These are phyloP conservation scores for Chrysoperla carnea DNA, from an alignment of 1,140 invertebrate species.

Conservation along the genomic window DNA sequence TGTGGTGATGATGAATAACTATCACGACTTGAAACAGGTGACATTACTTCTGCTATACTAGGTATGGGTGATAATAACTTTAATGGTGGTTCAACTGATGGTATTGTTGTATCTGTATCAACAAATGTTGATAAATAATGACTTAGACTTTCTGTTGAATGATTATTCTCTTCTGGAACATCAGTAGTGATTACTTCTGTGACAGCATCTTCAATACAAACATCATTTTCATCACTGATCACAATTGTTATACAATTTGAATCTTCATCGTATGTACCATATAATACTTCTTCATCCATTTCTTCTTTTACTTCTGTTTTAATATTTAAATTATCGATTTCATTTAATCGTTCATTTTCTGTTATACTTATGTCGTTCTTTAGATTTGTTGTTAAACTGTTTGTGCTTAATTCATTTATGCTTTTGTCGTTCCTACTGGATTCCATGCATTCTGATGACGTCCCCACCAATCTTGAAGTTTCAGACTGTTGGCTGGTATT, in stretches of 20 bases:
- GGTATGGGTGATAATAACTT: not conserved
- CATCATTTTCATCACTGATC: constrained; percentile 38
- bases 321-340: constrained; percentile 14
- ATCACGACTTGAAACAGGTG: constrained; percentile 4
- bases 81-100: no score
- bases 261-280: constrained; percentile 48
- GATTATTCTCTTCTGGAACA: not conserved
- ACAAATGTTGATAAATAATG: no score
- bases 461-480: constrained; percentile 52
- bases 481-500: constrained; percentile 13
- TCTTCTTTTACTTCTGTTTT: constrained; percentile 6
- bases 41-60: not conserved
- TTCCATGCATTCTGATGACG: constrained; percentile 63
- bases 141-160: not conserved
- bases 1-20: not conserved
- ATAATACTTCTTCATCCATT: constrained; percentile 28
- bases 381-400: constrained; percentile 13
- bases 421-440: constrained; percentile 31
- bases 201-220: constrained; percentile 27
- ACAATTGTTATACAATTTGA: constrained; percentile 55
- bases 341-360: constrained; percentile 26
- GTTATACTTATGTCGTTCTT: constrained; percentile 22
- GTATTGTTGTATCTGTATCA: no score
- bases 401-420: no score
- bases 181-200: constrained; percentile 11